These are phyloP conservation scores for Caenorhabditis becei DNA, from an alignment of 2,888 invertebrate species.

Conservation along the genomic window DNA sequence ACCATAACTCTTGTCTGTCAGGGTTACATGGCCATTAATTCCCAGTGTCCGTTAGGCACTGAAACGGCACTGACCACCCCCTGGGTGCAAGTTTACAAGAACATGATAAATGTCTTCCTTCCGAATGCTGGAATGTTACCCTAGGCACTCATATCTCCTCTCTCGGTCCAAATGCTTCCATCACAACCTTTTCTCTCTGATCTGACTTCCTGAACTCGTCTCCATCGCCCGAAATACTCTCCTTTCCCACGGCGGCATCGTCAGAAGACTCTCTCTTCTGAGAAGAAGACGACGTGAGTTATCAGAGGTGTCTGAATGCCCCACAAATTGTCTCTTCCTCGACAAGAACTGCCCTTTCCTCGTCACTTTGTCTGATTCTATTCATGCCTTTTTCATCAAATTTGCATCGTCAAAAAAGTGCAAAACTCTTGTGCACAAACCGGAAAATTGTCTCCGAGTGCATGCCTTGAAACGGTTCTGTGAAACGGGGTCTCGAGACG, in stretches of 20 bases:
- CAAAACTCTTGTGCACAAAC: not conserved
- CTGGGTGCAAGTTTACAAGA: too few species aligned
- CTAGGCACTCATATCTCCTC: too few species aligned
- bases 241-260: not conserved
- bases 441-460: not conserved
- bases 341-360: not conserved
- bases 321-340: not conserved
- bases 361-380: not conserved
- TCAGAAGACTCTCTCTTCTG: not conserved
- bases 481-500: not conserved
- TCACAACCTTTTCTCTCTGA: too few species aligned
- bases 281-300: not conserved
- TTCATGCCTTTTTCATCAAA: not conserved
- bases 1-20: too few species aligned
- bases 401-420: not conserved
- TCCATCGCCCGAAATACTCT: too few species aligned
- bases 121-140: too few species aligned
- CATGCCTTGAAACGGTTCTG: not conserved
- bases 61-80: too few species aligned
- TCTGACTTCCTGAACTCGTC: too few species aligned
- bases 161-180: too few species aligned
- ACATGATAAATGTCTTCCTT: too few species aligned
- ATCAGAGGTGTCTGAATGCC: not conserved
- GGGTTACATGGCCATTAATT: too few species aligned
- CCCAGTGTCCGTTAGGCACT: too few species aligned